Base-by-base conservation (phyloP, 2,888 invertebrate genomes). In the Cryptosula pallasiana region DNA sequence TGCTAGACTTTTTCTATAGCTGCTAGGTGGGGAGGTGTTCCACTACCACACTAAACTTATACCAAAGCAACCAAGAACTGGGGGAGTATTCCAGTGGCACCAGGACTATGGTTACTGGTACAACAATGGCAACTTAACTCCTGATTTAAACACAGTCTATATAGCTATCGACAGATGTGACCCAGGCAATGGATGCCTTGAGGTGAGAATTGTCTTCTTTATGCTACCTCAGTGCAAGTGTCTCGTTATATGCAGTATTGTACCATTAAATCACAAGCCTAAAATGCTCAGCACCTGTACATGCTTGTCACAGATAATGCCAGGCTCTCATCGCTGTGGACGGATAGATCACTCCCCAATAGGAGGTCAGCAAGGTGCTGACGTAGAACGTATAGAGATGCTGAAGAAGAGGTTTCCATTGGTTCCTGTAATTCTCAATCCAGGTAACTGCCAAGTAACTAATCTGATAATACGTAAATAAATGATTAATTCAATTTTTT, bases 31-130 rank as follows among this genome's bases (percentile, higher is more conserved):
- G 0, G 55, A 71, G 23, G 71, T 71, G 27, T 71, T 29, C 32
- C 71, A 71, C 23, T 71, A 9, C 34, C 55, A 71, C 29, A 55
- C 71, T 32, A 71, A 71, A 29, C 34, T 71, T 2, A 55, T 71
- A 34, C 71, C 54, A 25, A 71, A 71, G 32, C 55, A 71, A 23
- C 71, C 55, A 71, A 25, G 34, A 3, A 35, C 55, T 27, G 71
- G 71, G 0, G 71, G 71, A 29, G 71, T 34, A 20, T 71, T 54
- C 29, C 55, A 71, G 32, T 71, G 71, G 71, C 71, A 71, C 29
- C 71, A 71, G 20, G 71, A 71, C 55, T 71, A 71, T 54, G 71
- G 71, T 35, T 55, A 71, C 55, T 71, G 71, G 71, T 71, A 71
- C 35, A 71, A 71, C n/a, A 71, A 71, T 34, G 55, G 29, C 29